Evolutionary conservation across 2,888 invertebrate species (phyloP).

Genomic region (Lasius fuliginosus): DNA sequence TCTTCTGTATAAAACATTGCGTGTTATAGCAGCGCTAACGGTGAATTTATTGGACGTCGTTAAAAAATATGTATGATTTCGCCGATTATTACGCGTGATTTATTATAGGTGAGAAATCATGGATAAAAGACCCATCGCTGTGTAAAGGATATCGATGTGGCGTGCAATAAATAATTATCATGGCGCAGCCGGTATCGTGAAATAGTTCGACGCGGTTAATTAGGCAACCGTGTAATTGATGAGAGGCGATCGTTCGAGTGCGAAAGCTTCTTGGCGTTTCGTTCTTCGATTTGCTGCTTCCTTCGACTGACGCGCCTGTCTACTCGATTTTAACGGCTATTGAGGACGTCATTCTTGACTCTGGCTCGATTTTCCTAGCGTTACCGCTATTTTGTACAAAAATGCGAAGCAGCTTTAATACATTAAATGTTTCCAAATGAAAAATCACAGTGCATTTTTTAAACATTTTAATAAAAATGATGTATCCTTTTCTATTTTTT

Average conservation of each 20-base stretch:
- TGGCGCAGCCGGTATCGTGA: conserved; percentile 56
- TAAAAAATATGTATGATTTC: conserved; percentile 43
- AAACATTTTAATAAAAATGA: neutral
- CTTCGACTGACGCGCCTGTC: conserved; percentile 31
- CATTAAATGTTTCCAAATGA: neutral
- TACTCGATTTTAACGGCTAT: conserved; percentile 44
- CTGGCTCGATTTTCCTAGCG: conserved; percentile 16
- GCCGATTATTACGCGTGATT: conserved; percentile 56
- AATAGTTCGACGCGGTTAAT: conserved; percentile 63
- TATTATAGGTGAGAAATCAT: conserved; percentile 48
- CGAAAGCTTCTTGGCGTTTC: conserved; percentile 43
- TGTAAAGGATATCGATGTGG: conserved; percentile 46
- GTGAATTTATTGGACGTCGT: conserved; percentile 19
- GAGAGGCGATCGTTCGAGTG: conserved; percentile 53
- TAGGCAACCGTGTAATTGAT: conserved; percentile 64
- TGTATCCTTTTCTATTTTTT: neutral
- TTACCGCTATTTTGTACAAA: neutral
- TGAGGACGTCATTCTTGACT: conserved; percentile 27
- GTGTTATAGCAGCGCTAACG: conserved; percentile 12
- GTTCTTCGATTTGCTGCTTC: conserved; percentile 48
- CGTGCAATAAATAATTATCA: conserved; percentile 54
- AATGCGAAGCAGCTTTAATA: neutral
- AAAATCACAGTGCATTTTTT: neutral
- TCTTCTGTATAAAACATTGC: neutral
- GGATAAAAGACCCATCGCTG: conserved; percentile 42